These are phyloP conservation scores for Scaptomyza polygonia DNA, from an alignment of 2,888 invertebrate species.

Conservation along the genomic window DNA sequence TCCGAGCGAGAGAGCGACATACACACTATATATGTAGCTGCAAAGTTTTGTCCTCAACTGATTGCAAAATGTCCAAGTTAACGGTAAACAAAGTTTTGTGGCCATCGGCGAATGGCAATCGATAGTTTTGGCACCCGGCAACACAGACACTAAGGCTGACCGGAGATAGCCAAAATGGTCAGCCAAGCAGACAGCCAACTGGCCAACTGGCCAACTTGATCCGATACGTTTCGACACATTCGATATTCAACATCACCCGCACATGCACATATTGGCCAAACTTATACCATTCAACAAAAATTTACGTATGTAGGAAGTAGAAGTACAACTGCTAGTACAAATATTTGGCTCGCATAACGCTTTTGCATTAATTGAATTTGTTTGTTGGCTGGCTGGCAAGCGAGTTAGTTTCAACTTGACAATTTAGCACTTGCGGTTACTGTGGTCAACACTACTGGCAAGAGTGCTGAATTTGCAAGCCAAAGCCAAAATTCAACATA, in stretches of 20 bases:
- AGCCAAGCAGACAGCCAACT: conserved; percentile 39
- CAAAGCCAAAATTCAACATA: conserved; percentile 41
- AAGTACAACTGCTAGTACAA: neutral
- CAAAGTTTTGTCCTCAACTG: conserved; percentile 53
- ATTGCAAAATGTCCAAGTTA: conserved; percentile 53
- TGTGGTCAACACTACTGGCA: conserved; percentile 39
- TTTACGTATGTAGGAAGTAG: neutral
- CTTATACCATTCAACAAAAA: neutral
- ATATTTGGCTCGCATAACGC: conserved; percentile 40
- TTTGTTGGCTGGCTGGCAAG: conserved; percentile 65
- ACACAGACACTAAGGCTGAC: conserved; percentile 20
- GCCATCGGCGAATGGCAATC: conserved; percentile 57
- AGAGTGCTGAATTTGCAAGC: conserved; percentile 7
- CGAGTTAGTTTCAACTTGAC: conserved; percentile 26
- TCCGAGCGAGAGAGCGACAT: conserved; percentile 31
- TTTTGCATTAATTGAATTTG: conserved; percentile 73
- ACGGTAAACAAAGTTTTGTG: conserved; percentile 69
- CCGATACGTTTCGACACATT: conserved; percentile 45
- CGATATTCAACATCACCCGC: conserved; percentile 28
- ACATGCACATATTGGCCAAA: conserved; percentile 8
- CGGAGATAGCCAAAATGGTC: conserved; percentile 61
- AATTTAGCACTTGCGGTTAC: conserved; percentile 66
- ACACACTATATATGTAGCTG: conserved; percentile 64
- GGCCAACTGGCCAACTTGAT: conserved; percentile 32
- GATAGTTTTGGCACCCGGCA: conserved; percentile 43